Evolutionary conservation across 2,888 invertebrate genomes (phyloP).

Genomic region (Gibbula magus): DNA sequence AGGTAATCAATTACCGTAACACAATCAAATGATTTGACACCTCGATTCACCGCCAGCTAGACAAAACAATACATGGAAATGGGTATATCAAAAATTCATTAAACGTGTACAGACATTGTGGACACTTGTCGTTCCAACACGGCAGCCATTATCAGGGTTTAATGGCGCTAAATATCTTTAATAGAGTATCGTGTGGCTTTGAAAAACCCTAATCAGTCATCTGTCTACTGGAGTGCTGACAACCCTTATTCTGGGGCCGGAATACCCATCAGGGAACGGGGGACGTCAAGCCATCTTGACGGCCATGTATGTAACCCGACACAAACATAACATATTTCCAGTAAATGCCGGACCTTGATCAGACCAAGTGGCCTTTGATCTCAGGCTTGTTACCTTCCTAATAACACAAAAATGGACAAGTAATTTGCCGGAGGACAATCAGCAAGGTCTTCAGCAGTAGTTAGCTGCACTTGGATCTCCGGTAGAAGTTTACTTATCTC

Average conservation of each 20-base stretch:
- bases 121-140: not conserved
- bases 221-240: not conserved
- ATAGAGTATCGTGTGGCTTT: constrained; percentile 17
- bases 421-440: constrained; percentile 16
- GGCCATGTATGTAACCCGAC: not conserved
- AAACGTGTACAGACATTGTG: constrained; percentile 9
- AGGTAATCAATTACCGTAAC: constrained; percentile 10
- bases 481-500: not conserved
- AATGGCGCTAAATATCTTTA: constrained; percentile 21
- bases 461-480: not conserved
- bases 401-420: constrained; percentile 21
- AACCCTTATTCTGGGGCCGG: not conserved
- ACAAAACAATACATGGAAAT: constrained; percentile 7
- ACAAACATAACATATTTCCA: not conserved
- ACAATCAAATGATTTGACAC: constrained; percentile 1
- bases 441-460: not conserved
- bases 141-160: constrained; percentile 5
- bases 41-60: constrained; percentile 1
- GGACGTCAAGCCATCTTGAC: constrained; percentile 5
- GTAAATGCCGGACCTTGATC: not conserved
- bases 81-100: constrained; percentile 23
- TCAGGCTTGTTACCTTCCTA: constrained; percentile 16
- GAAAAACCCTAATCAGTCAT: constrained; percentile 13
- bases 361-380: not conserved
- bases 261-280: not conserved